A percentile compares a stretch with the other conserved stretches of the same genome.
phyloP scores from a whole-genome alignment of 2,113 vertebrate species.

The Candoia aspera region DNA sequence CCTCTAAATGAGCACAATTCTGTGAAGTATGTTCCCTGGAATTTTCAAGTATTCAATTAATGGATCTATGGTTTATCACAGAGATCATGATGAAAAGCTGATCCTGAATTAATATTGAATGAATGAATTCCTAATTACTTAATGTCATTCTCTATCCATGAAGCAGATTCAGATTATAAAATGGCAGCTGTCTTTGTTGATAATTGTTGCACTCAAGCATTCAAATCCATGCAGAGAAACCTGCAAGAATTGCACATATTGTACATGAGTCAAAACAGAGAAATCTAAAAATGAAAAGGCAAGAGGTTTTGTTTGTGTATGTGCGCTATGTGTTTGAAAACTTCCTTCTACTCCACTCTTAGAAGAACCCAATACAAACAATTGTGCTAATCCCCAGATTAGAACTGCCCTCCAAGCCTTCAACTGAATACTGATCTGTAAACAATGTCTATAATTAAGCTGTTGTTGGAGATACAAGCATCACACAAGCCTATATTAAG shows the following conservation, averaged over 20 bases:
- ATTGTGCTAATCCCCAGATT: constrained; percentile 76
- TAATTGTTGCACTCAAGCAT: neutral
- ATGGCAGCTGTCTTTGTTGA: neutral
- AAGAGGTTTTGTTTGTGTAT: neutral
- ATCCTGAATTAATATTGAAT: neutral
- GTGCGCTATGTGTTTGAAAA: neutral
- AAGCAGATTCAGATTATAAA: neutral
- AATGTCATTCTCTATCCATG: neutral
- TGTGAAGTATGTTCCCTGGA: no score
- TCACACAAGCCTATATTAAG: constrained; percentile 76
- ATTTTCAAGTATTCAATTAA: neutral
- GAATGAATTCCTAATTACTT: neutral
- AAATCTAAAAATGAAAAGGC: neutral
- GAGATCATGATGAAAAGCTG: neutral
- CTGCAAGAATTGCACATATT: neutral
- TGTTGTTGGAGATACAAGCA: constrained; percentile 78
- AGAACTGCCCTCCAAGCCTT: constrained; percentile 73
- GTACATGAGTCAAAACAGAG: neutral
- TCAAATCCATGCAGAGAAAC: neutral
- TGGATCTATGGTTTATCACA: neutral
- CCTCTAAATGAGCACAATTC: neutral
- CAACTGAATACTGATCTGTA: constrained; percentile 80
- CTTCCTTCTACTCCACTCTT: constrained; percentile 48
- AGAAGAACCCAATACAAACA: constrained; percentile 73
- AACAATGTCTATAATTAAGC: constrained; percentile 82